Evolutionary conservation across 1,140 invertebrate species (phyloP), one percentile per base, ranked within the genome.

Genomic region (Zelostemma sp.): DNA sequence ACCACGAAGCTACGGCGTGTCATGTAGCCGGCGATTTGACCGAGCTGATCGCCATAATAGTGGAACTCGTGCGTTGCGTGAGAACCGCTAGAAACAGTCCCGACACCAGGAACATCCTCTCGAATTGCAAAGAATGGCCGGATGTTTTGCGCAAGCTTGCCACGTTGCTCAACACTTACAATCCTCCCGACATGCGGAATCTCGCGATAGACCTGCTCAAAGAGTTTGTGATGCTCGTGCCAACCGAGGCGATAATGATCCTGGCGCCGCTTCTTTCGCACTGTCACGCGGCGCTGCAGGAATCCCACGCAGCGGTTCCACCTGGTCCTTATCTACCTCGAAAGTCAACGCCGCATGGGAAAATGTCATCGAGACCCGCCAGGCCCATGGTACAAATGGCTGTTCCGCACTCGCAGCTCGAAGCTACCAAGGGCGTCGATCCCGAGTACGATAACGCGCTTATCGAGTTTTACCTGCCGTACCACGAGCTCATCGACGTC

Each of bases 1-100:
- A 96, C 78, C 95, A 97, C 74, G 95, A 97, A 82, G 95, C 95
- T 11, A 95, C 94, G 2, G 93, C 93, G 0, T 96, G 94, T 76
- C 93, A 95, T 80, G 90, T 96, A 11, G 91, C 91, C 3, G 91
- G 90, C 0, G 95, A 97, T 77, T 86, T 97, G 28, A 89, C 93
- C 8, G 94, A 96, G 59, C 87, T 97, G 6, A 86, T 97, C 45
- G 89, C 91, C 0, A 91, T 97, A 73, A 89, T 94, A 16, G 85
- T 90, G 1, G 91, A 93, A 60, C 81, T 94, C 1, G 88, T 93
- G 11, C 89, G 91, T 51, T 91, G 91, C 57, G 88, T 93, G 21
- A 87, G 91, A 63, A 87, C 87, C 6, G 88, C 88, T 35, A 84
- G 89, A 9, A 90, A 91, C 68, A 85, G 86, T 9, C 91, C 91